Evolutionary conservation across 2,113 vertebrate genomes (phyloP), one percentile per base, ranked within the genome.

Genomic region (Gavia stellata): DNA sequence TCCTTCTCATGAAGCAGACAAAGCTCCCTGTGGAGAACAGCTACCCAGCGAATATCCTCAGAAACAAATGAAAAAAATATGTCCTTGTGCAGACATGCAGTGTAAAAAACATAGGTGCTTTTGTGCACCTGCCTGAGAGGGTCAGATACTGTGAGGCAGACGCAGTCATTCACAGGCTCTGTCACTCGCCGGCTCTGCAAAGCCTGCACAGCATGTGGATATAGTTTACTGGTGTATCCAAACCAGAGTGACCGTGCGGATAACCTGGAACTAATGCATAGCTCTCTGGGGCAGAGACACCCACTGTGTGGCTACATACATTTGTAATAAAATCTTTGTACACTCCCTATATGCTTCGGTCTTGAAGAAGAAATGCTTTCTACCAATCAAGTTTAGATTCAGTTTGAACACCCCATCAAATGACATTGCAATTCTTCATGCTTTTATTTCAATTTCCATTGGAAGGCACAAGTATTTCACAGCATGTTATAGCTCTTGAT

Each of bases 401-500:
- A 13, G 13, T 63, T 36, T 82, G 56, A 83, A 72, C 13, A 42
- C 15, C 8, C 34, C 33, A 45, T 26, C 47, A 53, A 89, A 66
- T 33, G 20, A 9, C 17, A n/a, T 23, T 49, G 50, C 10, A 67
- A 38, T 79, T 85, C 52, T 93, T 90, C 66, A n/a, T 53, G 73
- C 14, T 81, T 91, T 45, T 89, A 17, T n/a, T 93, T 84, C 56
- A 42, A 0, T 67, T 95, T 84, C 50, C 42, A 28, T 17, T 55
- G 49, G 78, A 87, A 93, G 47, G 81, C 52, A 61, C n/a, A 50
- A 74, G 24, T 20, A 75, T 90, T 95, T 71, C 66, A 82, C 52
- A 71, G 81, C 9, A 24, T 6, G 9, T 61, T 83, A 59, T 3
- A 68, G 68, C 38, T 96, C 47, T 47, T 50, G 68, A 40, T 33